Base-by-base conservation (phyloP, 2,113 vertebrate genomes). In the Centropus bengalensis region DNA sequence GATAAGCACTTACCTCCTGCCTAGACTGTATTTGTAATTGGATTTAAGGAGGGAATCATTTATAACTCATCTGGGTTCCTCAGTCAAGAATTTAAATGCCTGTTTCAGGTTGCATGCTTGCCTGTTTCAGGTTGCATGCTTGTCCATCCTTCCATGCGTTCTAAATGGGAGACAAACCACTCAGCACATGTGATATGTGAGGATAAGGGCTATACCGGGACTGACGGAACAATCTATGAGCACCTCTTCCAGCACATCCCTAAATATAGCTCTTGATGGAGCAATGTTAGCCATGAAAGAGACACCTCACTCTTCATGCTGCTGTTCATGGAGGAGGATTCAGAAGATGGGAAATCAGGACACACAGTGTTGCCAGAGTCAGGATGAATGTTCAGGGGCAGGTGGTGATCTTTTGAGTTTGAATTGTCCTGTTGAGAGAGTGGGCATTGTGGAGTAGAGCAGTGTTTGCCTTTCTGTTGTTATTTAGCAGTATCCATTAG, bases 1-100 rank as follows among this genome's bases (percentile, higher is more conserved):
- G 88, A 95, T 95, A 96, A 96, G 88, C 68, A 51, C 27, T 89
- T 77, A 55, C 36, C 75, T 94, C 80, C 64, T 95, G 64, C 92
- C 26, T 81, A 15, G 55, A 47, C 38, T 81, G 28, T 77, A 81
- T 91, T 90, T 94, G 68, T 42, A 77, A 40, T 52, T 80, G 76
- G 68, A 90, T 94, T 95, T 88, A 83, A 77, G 45, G 68, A 91
- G 51, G 38, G 55, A 90, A 90, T 94, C 16, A 70, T 91, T 94
- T 93, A 45, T 90, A 63, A 68, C 28, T 91, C 47, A 44, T 9
- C 82, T 81, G 64, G 9, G 55, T 91, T 64, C n/a, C 32, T 79
- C 16, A 89, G 62, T 49, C 56, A 73, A 71, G 59, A 70, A 90
- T 88, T 86, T 82, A 63, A 83, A 80, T 90, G 55, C 22, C 32